phyloP scores from a whole-genome alignment of 2,888 invertebrate species.

The Endomychus coccineus region DNA sequence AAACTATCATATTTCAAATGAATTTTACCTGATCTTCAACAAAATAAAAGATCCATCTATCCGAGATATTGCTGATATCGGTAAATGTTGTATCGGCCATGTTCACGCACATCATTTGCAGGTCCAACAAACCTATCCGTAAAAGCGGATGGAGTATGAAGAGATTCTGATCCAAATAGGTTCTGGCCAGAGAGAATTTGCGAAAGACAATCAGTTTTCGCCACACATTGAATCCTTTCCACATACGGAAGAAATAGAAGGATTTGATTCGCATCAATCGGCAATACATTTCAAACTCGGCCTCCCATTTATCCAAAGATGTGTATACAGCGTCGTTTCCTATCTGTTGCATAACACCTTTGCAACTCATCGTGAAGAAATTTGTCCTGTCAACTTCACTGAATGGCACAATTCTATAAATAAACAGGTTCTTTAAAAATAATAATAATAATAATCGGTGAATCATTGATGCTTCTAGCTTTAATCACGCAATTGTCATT shows the following conservation, averaged over 20 bases:
- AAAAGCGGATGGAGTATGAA: constrained; percentile 68
- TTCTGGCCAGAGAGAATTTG: constrained; percentile 56
- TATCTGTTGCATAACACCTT: constrained; percentile 73
- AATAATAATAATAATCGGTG: no score
- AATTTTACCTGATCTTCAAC: constrained; percentile 57
- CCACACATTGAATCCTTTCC: constrained; percentile 51
- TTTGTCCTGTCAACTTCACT: constrained; percentile 57
- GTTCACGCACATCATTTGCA: constrained; percentile 60
- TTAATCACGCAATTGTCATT: no score
- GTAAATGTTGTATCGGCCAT: constrained; percentile 57
- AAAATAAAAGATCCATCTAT: constrained; percentile 58
- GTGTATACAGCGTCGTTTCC: constrained; percentile 71
- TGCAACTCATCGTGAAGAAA: constrained; percentile 72
- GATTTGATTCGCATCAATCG: constrained; percentile 67
- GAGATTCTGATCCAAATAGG: constrained; percentile 57
- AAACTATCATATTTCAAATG: background rate
- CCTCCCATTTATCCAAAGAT: constrained; percentile 70
- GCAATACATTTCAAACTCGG: constrained; percentile 72
- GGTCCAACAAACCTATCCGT: constrained; percentile 61
- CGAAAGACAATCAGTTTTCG: constrained; percentile 33
- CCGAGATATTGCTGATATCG: constrained; percentile 47
- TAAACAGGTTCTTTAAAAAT: no score
- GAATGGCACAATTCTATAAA: constrained; percentile 63
- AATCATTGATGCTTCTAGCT: no score
- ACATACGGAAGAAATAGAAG: constrained; percentile 60